Conservation (phyloP, 2,888 invertebrate species). For the Chymomyza procnemis region DNA sequence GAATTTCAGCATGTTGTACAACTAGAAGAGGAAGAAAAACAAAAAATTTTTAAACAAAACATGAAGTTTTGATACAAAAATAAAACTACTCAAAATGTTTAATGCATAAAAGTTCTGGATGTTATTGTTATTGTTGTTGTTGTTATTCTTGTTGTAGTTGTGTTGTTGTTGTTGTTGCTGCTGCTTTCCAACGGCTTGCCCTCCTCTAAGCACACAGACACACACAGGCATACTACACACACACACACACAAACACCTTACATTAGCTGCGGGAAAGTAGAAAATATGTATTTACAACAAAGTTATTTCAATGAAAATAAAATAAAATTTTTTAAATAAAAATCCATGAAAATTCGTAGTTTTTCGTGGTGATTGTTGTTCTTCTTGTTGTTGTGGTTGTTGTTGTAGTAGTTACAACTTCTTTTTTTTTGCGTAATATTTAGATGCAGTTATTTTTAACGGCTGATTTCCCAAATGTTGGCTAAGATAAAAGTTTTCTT, state of each 20-base stretch:
- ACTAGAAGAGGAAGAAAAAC: constrained; percentile 71
- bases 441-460: background rate
- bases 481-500: constrained; percentile 20
- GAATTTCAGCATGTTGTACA: constrained; percentile 68
- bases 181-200: constrained; percentile 7
- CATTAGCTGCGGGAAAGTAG: constrained; percentile 67
- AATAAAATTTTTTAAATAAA: background rate
- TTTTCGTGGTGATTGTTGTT: background rate
- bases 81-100: constrained; percentile 32
- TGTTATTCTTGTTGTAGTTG: constrained; percentile 4
- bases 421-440: background rate
- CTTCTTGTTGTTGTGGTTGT: constrained; percentile 18
- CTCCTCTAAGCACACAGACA: constrained; percentile 38
- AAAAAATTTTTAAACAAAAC: constrained; percentile 53
- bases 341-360: constrained; percentile 13
- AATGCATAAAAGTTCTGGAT: constrained; percentile 9
- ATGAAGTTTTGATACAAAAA: constrained; percentile 33
- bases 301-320: constrained; percentile 17
- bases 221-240: too few species aligned
- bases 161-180: constrained; percentile 11
- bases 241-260: too few species aligned
- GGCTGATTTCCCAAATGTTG: constrained; percentile 21
- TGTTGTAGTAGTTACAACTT: constrained; percentile 34
- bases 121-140: constrained; percentile 24
- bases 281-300: constrained; percentile 62